Percentiles rank a stretch among this genome's conserved stretches.
Evolutionary conservation across 2,797 vertebrate genomes (phyloP).

Genomic region (Mycteria americana): DNA sequence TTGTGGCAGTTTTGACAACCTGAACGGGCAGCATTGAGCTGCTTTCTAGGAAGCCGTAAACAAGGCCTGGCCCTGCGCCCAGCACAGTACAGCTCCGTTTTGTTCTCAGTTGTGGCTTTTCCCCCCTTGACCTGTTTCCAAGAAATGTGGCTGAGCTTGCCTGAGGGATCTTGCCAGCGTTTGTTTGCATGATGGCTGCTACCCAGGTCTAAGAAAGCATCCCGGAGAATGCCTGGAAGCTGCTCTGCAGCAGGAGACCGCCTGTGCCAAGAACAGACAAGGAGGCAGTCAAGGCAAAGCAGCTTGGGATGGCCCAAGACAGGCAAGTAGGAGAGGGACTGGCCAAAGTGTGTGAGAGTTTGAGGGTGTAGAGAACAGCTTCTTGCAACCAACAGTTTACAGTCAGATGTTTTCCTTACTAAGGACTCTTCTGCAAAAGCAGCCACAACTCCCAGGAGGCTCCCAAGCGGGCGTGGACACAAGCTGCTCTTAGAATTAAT

Average conservation of each 20-base stretch:
- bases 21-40: not conserved
- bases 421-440: not conserved
- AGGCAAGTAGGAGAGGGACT: not conserved
- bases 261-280: not conserved
- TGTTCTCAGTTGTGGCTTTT: not conserved
- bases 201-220: not conserved
- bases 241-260: not conserved
- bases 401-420: not conserved
- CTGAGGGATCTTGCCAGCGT: not conserved
- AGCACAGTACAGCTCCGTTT: not conserved
- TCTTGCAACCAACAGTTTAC: not conserved
- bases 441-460: not conserved
- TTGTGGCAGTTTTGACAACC: not conserved
- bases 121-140: conserved; percentile 27
- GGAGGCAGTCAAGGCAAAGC: not conserved
- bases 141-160: conserved; percentile 5
- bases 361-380: not conserved
- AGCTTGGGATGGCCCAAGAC: not conserved
- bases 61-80: not conserved
- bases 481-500: not conserved
- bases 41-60: conserved; percentile 35
- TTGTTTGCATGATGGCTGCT: conserved; percentile 1
- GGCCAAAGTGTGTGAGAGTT: not conserved
- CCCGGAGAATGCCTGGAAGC: not conserved
- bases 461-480: not conserved